Conservation (phyloP, 92 coral and sea anemone genomes). For the Porites divaricata region DNA sequence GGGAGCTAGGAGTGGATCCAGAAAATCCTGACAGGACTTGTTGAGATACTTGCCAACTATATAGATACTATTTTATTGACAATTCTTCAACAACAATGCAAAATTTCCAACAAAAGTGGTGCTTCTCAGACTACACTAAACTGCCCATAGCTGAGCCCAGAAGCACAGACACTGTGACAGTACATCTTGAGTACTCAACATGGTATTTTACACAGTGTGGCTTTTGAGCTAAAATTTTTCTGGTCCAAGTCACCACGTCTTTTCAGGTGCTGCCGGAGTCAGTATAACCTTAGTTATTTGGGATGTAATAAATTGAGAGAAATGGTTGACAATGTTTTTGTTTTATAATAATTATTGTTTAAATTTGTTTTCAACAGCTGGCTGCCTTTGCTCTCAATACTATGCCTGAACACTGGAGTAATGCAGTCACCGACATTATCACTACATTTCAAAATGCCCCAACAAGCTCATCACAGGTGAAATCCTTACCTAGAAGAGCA, state of each 20-base stretch:
- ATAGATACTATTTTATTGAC: neutral
- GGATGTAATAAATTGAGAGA: neutral
- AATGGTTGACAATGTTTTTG: neutral
- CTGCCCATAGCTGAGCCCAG: too few relatives aligned
- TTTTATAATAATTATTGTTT: neutral
- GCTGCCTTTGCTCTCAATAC: constrained; percentile 90
- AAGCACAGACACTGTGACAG: too few relatives aligned
- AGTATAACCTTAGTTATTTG: too few relatives aligned
- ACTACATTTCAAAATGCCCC: constrained; percentile 79
- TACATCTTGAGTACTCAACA: neutral
- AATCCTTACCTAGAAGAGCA: neutral
- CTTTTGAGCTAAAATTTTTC: too few relatives aligned
- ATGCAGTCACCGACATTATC: constrained; percentile 84
- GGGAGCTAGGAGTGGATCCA: too few relatives aligned
- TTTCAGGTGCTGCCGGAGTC: too few relatives aligned
- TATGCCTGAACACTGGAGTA: constrained; percentile 95
- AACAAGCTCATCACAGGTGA: constrained; percentile 64
- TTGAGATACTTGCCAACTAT: neutral
- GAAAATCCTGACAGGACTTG: too few relatives aligned
- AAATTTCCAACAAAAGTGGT: too few relatives aligned
- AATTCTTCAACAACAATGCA: too few relatives aligned
- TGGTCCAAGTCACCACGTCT: too few relatives aligned
- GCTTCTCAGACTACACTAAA: too few relatives aligned
- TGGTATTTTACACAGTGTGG: too few relatives aligned
- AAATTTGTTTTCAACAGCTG: constrained; percentile 59